These are phyloP conservation scores for Phylloscopus whistleri DNA, from an alignment of 2,113 vertebrate genomes.

Conservation along the genomic window DNA sequence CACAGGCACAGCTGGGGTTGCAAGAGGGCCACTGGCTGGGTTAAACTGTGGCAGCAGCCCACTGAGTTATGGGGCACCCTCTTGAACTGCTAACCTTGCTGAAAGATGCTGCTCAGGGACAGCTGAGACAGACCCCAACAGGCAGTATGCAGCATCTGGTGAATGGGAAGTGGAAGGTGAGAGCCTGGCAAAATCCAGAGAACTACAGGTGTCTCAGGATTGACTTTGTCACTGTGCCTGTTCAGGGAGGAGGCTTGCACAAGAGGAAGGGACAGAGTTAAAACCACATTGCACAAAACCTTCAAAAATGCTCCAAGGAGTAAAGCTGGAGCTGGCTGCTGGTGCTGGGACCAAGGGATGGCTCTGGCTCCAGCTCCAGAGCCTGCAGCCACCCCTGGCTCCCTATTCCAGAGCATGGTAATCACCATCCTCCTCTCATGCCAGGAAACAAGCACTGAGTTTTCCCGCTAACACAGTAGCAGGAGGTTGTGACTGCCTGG, in stretches of 20 bases:
- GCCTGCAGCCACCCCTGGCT: not conserved
- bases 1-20: fast-evolving
- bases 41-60: not conserved
- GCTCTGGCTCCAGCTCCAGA: not conserved
- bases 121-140: not conserved
- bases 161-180: not conserved
- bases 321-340: not conserved
- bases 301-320: not conserved
- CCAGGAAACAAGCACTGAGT: not conserved
- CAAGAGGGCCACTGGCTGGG: not conserved
- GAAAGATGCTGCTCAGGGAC: not conserved
- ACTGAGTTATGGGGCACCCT: not conserved
- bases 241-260: not conserved
- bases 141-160: not conserved
- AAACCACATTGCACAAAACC: not conserved
- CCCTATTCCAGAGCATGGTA: not conserved
- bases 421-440: not conserved
- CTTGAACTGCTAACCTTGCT: not conserved
- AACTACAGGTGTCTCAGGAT: not conserved
- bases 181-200: not conserved
- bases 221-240: not conserved
- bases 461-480: not conserved
- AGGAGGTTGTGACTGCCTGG: not conserved
- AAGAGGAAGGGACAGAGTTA: not conserved
- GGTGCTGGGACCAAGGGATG: not conserved